phyloP scores from a whole-genome alignment of 1,140 invertebrate genomes.

The Heliconius nattereri region DNA sequence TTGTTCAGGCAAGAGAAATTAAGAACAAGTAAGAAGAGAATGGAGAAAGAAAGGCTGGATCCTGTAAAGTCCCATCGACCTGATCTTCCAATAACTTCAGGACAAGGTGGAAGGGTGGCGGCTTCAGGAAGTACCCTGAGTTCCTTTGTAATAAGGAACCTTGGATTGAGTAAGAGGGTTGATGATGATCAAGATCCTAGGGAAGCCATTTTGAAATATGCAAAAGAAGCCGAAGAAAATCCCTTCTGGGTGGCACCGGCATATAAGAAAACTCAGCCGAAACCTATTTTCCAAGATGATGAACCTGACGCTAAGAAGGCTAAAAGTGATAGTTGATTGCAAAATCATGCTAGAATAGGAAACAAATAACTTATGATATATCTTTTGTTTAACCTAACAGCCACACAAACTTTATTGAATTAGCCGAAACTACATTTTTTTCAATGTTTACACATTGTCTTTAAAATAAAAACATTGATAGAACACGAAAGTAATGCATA shows the following conservation, averaged over 20 bases:
- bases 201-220: conserved; percentile 97
- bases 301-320: conserved; percentile 81
- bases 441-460: no score
- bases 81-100: conserved; percentile 97
- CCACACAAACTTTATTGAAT: no score
- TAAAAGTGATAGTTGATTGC: conserved; percentile 51
- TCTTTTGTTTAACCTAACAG: no score
- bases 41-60: conserved; percentile 95
- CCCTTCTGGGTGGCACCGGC: conserved; percentile 98
- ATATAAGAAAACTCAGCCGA: conserved; percentile 92
- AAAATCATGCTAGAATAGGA: not conserved
- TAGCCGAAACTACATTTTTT: no score
- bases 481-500: no score
- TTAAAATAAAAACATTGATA: no score
- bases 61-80: conserved; percentile 95
- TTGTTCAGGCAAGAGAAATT: conserved; percentile 96
- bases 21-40: conserved; percentile 93
- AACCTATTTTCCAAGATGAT: conserved; percentile 87
- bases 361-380: no score
- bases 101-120: conserved; percentile 95
- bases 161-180: conserved; percentile 95
- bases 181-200: conserved; percentile 98
- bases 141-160: conserved; percentile 97
- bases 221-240: conserved; percentile 98
- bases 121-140: conserved; percentile 97